A percentile compares a stretch with the other conserved stretches of the same genome.
Evolutionary conservation across 1,140 invertebrate species (phyloP).

Genomic region (Ceratitis capitata): DNA sequence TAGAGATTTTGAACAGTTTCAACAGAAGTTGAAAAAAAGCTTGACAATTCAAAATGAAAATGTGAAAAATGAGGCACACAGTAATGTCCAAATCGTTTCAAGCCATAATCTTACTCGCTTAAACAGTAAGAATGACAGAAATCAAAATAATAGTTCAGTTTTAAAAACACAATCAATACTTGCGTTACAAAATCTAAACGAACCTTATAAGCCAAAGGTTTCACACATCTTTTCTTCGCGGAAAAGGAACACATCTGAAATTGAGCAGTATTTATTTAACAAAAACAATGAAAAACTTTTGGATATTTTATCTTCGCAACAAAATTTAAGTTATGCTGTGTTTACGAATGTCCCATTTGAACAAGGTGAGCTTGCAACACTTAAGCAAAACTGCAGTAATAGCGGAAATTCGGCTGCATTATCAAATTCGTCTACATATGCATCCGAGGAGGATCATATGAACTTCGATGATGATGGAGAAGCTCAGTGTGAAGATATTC

Average conservation of each 20-base stretch:
- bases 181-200: neutral
- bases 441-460: neutral
- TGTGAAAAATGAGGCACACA: neutral
- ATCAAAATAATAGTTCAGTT: neutral
- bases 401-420: slow-evolving; percentile 45
- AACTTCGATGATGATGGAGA: slow-evolving; percentile 32
- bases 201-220: neutral
- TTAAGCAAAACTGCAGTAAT: slow-evolving; percentile 42
- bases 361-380: slow-evolving; percentile 40
- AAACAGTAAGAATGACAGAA: neutral
- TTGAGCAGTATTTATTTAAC: neutral
- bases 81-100: neutral
- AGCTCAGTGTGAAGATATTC: slow-evolving; percentile 39
- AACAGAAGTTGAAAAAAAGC: neutral
- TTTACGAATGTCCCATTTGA: slow-evolving; percentile 40
- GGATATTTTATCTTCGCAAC: neutral
- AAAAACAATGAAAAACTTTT: neutral
- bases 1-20: neutral
- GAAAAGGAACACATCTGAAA: neutral
- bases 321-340: neutral
- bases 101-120: no score
- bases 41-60: neutral
- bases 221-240: neutral
- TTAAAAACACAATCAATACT: neutral
- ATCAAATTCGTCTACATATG: neutral